phyloP scores from a whole-genome alignment of 2,797 vertebrate genomes.

The Lagodon rhomboides region DNA sequence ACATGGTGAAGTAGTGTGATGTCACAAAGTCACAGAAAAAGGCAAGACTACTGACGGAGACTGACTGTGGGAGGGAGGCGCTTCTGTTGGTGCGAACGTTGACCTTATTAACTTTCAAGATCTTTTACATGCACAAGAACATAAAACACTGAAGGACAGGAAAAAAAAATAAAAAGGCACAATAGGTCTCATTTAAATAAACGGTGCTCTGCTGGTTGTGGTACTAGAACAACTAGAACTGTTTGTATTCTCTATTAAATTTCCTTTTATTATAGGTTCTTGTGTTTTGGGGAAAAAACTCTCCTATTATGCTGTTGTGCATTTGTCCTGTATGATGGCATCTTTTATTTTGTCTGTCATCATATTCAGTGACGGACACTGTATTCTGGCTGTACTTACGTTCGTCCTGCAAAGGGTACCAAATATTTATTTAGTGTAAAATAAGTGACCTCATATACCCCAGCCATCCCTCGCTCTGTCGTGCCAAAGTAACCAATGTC shows the following conservation, averaged over 20 bases:
- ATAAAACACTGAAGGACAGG: background rate
- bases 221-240: background rate
- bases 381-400: background rate
- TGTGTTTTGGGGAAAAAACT: background rate
- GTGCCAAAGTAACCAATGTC: constrained; percentile 16
- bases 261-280: background rate
- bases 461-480: background rate
- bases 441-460: constrained; percentile 22
- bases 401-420: background rate
- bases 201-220: background rate
- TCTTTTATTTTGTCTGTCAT: background rate
- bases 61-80: too few relatives aligned
- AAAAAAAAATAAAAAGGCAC: too few relatives aligned
- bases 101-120: too few relatives aligned
- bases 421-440: constrained; percentile 40
- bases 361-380: background rate
- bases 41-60: too few relatives aligned
- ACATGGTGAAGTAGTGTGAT: too few relatives aligned
- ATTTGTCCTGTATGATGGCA: constrained; percentile 1
- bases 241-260: background rate
- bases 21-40: too few relatives aligned
- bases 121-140: too few relatives aligned
- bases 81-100: too few relatives aligned
- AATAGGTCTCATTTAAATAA: background rate
- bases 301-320: background rate